Base-by-base conservation (phyloP, 1,140 invertebrate genomes). In the Prorops nasuta region DNA sequence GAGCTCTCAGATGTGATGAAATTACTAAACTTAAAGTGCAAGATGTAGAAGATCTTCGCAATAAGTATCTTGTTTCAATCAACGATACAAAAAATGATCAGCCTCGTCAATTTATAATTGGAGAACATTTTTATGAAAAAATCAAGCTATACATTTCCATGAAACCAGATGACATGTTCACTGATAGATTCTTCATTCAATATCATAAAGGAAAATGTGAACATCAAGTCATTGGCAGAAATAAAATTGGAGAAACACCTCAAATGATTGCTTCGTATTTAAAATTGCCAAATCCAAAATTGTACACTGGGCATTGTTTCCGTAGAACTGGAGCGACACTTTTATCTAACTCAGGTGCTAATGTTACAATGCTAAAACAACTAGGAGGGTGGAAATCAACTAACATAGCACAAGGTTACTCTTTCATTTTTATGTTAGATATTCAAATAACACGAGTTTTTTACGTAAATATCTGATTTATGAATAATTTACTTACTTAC, bases 371-470 rank as follows among this genome's bases (percentile, higher is more conserved):
- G 19, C 19, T 67, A 24, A 61, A 66, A 46, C 39, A 49, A 17
- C 49, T 56, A 22, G 58, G 53, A 34, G 56, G 56, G 9, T 65
- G 57, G 64, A 51, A 54, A 45, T 48, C 24, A 1, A 43, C 41
- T n/a, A 38, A 42, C 39, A 24, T 60, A 34, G 42, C 45, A 18
- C 40, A 49, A 44, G 54, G 54, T 36, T 45, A 56, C 15, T 36
- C 17, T 19, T 45, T 37, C n/a, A n/a, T 79, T 80, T 19, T 80
- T 45, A 2, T n/a, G 22, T 36, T 45, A 15, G 3, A 16, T 18
- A 36, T 37, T 14, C n/a, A 45, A 15, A 45, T 45, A 43, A 32
- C 16, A 19, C 18, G 22, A 17, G 22, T 49, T 36, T n/a, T n/a
- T 21, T n/a, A n/a, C n/a, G n/a, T n/a, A n/a, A n/a, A n/a, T n/a